These are phyloP conservation scores for Homarus americanus DNA, from an alignment of 1,140 invertebrate species.

Conservation along the genomic window DNA sequence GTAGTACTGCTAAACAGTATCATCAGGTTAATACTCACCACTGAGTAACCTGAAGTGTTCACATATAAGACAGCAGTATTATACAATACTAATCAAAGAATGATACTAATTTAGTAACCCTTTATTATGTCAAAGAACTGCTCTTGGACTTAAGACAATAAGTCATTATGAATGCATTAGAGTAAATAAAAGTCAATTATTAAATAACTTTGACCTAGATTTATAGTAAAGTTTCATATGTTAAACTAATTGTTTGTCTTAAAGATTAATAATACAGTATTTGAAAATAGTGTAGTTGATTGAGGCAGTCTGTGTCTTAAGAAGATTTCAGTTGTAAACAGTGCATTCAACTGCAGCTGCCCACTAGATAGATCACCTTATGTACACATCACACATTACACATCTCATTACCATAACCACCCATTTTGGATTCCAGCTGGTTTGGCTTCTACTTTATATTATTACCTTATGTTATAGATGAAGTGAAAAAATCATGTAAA, in stretches of 20 bases:
- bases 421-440: slow-evolving; percentile 68
- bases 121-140: background rate
- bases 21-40: background rate
- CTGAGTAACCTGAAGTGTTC: background rate
- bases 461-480: slow-evolving; percentile 1
- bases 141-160: background rate
- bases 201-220: background rate
- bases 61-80: background rate
- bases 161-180: background rate
- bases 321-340: background rate
- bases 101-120: slow-evolving; percentile 19
- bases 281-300: background rate
- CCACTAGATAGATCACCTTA: slow-evolving; percentile 1
- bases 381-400: slow-evolving; percentile 3
- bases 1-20: background rate
- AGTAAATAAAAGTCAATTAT: background rate
- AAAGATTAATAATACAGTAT: background rate
- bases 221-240: slow-evolving; percentile 8
- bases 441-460: slow-evolving; percentile 60
- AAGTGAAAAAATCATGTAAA: slow-evolving; percentile 6
- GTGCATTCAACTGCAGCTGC: slow-evolving; percentile 30
- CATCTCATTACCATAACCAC: slow-evolving; percentile 1
- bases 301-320: background rate
- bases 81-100: slow-evolving; percentile 13
- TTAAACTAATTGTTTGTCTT: background rate